Evolutionary conservation across 2,888 invertebrate genomes (phyloP), one percentile per base, ranked within the genome.

Genomic region (Zaprionus obscuricornis): DNA sequence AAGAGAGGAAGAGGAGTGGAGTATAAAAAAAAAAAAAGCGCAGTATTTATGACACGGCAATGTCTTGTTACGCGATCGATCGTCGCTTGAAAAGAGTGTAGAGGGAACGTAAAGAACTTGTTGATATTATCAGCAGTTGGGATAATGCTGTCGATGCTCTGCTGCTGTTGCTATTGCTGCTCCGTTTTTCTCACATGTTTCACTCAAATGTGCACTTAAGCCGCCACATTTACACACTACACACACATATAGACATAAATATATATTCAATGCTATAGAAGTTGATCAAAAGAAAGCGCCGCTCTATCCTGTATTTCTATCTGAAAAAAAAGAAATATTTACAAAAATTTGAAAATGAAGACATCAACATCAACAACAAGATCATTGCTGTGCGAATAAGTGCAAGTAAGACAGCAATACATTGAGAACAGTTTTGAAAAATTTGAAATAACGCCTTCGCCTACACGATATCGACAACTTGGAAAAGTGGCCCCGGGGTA

Each of bases 121-220:
- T 68, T 74, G 76, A 68, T 71, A 54, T 59, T 45, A 58, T 34
- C 33, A 46, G 33, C 39, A 14, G 45, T 20, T 22, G 40, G 33
- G 49, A 43, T 46, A 37, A 24, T 50, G 26, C 51, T 52, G 43
- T 24, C 43, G 50, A 20, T 63, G 63, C 31, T 22, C 22, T 62
- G 54, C 43, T 62, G 60, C 14, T 31, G 42, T n/a, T 27, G 8
- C 10, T 56, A 45, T 20, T 64, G 65, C 51, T 72, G 72, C 71
- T 81, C 77, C 64, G 77, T 68, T 81, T 81, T 81, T 83, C 81
- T 83, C 81, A 81, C 81, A 71, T 74, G 71, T 78, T 77, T 68
- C 65, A 67, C 75, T 74, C 77, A 72, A 55, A 75, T 55, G 70
- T 66, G 66, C 74, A 79, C 79, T 79, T 73, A 78, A 74, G 67